Evolutionary conservation across 2,797 vertebrate species (phyloP).

Genomic region (Poliocrania exsul): DNA sequence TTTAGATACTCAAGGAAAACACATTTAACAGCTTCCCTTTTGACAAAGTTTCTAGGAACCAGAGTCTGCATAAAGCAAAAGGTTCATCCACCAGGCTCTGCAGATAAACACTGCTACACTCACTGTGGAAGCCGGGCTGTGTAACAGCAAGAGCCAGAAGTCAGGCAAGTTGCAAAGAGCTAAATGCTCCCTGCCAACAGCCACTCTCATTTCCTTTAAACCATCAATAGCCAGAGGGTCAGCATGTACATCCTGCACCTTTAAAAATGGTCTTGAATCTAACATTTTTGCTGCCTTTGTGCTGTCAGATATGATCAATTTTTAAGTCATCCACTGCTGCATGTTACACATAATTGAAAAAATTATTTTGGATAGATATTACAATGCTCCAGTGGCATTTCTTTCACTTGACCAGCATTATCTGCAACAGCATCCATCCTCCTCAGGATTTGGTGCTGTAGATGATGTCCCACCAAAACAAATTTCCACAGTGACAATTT

Average conservation of each 20-base stretch:
- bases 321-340: slow-evolving; percentile 5
- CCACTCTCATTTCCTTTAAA: not conserved
- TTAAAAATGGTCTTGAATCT: not conserved
- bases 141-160: not conserved
- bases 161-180: not conserved
- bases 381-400: slow-evolving; percentile 48
- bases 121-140: not conserved
- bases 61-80: not conserved
- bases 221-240: not conserved
- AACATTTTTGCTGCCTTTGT: not conserved
- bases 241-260: not conserved
- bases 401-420: slow-evolving; percentile 53
- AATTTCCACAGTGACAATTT: not conserved
- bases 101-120: not conserved
- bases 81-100: not conserved
- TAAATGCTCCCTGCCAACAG: not conserved
- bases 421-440: not conserved
- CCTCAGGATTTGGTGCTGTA: not conserved
- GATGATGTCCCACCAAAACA: not conserved
- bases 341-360: slow-evolving; percentile 40
- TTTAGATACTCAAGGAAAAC: not conserved
- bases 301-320: slow-evolving; percentile 27
- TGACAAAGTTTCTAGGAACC: not conserved
- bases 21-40: not conserved
- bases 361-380: slow-evolving; percentile 34